Percentiles rank a stretch among this genome's conserved stretches.
phyloP scores from a whole-genome alignment of 1,140 invertebrate species.

The Meloidogyne chitwoodi region DNA sequence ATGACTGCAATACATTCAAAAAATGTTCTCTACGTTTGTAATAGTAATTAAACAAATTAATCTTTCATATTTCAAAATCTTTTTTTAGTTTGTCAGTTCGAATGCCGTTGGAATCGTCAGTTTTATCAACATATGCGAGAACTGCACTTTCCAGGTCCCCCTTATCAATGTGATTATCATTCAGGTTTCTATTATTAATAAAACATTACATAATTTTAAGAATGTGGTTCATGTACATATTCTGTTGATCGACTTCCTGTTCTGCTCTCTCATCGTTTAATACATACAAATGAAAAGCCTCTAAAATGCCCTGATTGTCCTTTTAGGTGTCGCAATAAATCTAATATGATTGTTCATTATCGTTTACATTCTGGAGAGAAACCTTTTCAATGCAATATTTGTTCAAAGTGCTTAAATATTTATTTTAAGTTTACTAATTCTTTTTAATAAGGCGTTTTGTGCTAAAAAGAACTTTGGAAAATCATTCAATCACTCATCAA shows the following conservation, averaged over 20 bases:
- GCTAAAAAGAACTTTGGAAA: constrained; percentile 2
- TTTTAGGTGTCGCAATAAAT: constrained; percentile 62
- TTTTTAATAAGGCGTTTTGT: constrained; percentile 3
- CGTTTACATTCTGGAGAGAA: constrained; percentile 62
- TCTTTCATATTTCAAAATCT: not conserved
- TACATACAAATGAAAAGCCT: constrained; percentile 65
- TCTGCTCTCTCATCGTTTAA: constrained; percentile 65
- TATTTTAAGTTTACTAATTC: constrained; percentile 62
- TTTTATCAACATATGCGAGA: constrained; percentile 69
- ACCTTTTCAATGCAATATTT: constrained; percentile 62
- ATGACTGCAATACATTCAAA: constrained; percentile 64
- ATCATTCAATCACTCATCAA: constrained; percentile 5
- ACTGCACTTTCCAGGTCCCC: constrained; percentile 21
- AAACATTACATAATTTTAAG: not conserved
- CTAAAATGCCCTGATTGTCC: constrained; percentile 63
- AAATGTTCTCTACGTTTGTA: constrained; percentile 68
- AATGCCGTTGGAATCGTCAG: constrained; percentile 68
- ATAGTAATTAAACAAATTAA: constrained; percentile 32
- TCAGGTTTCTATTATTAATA: not conserved
- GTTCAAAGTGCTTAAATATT: constrained; percentile 64
- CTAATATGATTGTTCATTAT: constrained; percentile 63
- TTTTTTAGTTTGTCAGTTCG: constrained; percentile 66
- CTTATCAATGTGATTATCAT: constrained; percentile 3
- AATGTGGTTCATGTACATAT: constrained; percentile 55
- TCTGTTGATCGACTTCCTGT: constrained; percentile 64